A percentile compares a stretch with the other conserved stretches of the same genome.
These are phyloP conservation scores for Laspeyria flexula DNA, from an alignment of 2,888 invertebrate genomes.

Conservation along the genomic window DNA sequence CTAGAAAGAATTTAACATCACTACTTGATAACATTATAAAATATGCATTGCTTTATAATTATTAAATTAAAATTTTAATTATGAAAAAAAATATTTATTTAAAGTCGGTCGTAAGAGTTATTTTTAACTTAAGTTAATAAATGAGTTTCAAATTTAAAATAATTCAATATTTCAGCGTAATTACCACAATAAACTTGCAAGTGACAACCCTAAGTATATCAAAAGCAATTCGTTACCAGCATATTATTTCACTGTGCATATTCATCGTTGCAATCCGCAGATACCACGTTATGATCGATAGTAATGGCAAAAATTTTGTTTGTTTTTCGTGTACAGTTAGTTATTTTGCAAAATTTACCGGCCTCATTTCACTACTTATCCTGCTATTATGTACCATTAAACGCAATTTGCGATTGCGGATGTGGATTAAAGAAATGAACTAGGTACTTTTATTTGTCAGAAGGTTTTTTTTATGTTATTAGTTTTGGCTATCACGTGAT, in stretches of 20 bases:
- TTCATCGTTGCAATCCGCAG: constrained; percentile 41
- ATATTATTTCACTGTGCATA: constrained; percentile 43
- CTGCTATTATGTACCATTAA: constrained; percentile 11
- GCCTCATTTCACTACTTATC: constrained; percentile 11
- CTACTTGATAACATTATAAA: too few species aligned
- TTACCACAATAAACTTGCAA: not conserved
- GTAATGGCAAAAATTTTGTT: constrained; percentile 32
- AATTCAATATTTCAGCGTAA: too few species aligned
- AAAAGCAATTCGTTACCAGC: constrained; percentile 39
- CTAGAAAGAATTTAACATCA: too few species aligned
- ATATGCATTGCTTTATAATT: too few species aligned
- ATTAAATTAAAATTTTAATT: too few species aligned
- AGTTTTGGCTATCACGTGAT: constrained; percentile 5
- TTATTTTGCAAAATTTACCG: constrained; percentile 20
- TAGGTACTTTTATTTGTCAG: not conserved
- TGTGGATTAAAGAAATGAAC: not conserved
- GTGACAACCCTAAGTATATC: constrained; percentile 33
- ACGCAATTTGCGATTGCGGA: constrained; percentile 9
- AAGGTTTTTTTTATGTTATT: not conserved
- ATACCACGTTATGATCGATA: constrained; percentile 40
- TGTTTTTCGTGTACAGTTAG: constrained; percentile 27
- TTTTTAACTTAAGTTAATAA: too few species aligned
- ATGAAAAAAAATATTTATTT: too few species aligned
- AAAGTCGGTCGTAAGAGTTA: too few species aligned
- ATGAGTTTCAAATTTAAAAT: not conserved